Base-by-base conservation (phyloP, 2,888 invertebrate genomes). In the Catonia carolina region DNA sequence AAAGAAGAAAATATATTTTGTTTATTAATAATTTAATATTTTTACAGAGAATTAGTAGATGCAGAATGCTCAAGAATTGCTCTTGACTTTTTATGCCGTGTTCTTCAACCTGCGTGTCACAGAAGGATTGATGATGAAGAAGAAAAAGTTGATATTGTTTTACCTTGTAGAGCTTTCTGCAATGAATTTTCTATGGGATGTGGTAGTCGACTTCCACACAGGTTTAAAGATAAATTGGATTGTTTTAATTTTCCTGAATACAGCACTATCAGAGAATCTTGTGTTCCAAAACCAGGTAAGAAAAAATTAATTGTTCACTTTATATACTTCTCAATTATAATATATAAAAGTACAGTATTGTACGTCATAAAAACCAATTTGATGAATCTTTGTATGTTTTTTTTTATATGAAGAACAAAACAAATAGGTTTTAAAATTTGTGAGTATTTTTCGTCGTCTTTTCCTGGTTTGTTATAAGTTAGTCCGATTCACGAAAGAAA, bases 21-120 rank as follows among this genome's bases (percentile, higher is more conserved):
- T 27, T 8, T 27, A 8, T 27, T 6, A 27, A 27, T n/a, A 17
- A 45, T 45, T 17, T 22, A 45, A 17, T 23, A 10, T 14, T 20
- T 48, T 62, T 64, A 23, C 67, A 82, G 89, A 59, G 90, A 88
- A 70, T 74, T 93, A n/a, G 84, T 93, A 6, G 93, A 93, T 70
- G 89, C 89, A 0, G 92, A 93, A 72, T 94, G 94, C 71, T 92
- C 89, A 67, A 79, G 85, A 61, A 79, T 89, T 64, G 90, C 93
- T 1, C 89, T 89, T 73, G 91, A 94, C 68, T 92, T 93, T 69
- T 83, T 94, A 5, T 94, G 94, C 68, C 86, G 88, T 67, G 78
- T 90, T 60, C 74, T 93, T 45, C 93, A 93, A 70, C 92, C 93
- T 0, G 80, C 84, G 0, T 93, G 93, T 69, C 55, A 61, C 1